These are phyloP conservation scores for Shargacucullia verbasci DNA, from an alignment of 2,888 invertebrate species.

Conservation along the genomic window DNA sequence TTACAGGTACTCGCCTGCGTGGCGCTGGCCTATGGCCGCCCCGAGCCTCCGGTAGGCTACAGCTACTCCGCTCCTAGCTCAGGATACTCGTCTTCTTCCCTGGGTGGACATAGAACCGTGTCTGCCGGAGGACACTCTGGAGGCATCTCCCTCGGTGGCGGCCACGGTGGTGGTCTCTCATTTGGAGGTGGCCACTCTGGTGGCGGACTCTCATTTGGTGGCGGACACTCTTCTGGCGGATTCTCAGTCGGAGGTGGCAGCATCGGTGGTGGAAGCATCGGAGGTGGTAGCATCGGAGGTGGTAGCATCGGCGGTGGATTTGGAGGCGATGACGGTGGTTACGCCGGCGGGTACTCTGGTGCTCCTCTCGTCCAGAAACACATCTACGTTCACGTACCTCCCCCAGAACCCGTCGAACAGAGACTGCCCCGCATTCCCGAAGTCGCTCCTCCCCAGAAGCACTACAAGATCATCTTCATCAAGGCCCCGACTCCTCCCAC, in stretches of 20 bases:
- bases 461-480: constrained; percentile 98
- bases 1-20: constrained; percentile 85
- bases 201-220: constrained; percentile 63
- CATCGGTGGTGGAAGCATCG: constrained; percentile 54
- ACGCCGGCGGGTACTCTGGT: constrained; percentile 83
- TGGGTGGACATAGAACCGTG: constrained; percentile 49
- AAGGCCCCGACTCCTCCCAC: constrained; percentile 96
- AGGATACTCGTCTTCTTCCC: constrained; percentile 69
- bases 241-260: constrained; percentile 55
- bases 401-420: constrained; percentile 94
- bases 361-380: constrained; percentile 94
- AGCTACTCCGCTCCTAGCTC: constrained; percentile 80
- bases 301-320: constrained; percentile 64
- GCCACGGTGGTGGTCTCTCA: constrained; percentile 64
- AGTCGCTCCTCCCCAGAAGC: constrained; percentile 94
- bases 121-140: constrained; percentile 55
- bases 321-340: constrained; percentile 78
- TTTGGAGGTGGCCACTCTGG: constrained; percentile 71
- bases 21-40: constrained; percentile 84
- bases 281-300: constrained; percentile 57
- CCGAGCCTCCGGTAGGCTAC: constrained; percentile 87
- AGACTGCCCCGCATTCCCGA: constrained; percentile 90
- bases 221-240: constrained; percentile 65
- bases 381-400: constrained; percentile 97
- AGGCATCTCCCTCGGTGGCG: constrained; percentile 69